Evolutionary conservation across 1,140 invertebrate species (phyloP), one percentile per base, ranked within the genome.

Genomic region (Platyscapa corneri): DNA sequence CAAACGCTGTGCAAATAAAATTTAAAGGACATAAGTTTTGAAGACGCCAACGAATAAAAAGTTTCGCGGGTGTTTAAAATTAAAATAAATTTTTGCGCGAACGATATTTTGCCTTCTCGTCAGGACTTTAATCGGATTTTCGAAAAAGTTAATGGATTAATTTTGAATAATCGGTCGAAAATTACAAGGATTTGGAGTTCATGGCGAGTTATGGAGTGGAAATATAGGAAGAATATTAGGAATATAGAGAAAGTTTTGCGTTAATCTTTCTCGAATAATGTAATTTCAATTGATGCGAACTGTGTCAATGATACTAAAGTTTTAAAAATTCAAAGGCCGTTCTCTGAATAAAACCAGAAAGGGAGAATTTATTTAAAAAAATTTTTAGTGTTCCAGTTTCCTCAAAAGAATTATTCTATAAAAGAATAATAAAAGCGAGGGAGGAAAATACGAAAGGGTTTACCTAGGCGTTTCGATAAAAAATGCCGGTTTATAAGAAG

Each of bases 401-500:
- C 39, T 39, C 39, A 72, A 39, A 72, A 67, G 23, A 72, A 39
- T 72, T 23, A 49, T 75, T 7, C 12, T 46, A 49, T 46, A 75
- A 49, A 75, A 49, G n/a, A 76, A 30, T 76, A 30, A 49, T 49
- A 49, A 30, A 46, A 49, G 18, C n/a, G 49, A 16, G 39, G 76
- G 46, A 16, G 39, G 53, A 39, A 60, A 6, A 53, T n/a, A 27
- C 23, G n/a, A 34, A 78, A 53, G 75, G 46, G 42, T 76, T 76
- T 76, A 53, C 16, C 12, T 27, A 18, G 27, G n/a, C 20, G 20
- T 1, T 20, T 76, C 7, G 39, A 60, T 74, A 70, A 82, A 72
- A 82, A 74, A 82, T 82, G 27, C 27, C 49, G 6, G 14, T 49
- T 82, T 37, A 70, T 56, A 60, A 74, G 30, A 81, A 70, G 39